Evolutionary conservation across 2,888 invertebrate species (phyloP).

Genomic region (Pollenia amentaria): DNA sequence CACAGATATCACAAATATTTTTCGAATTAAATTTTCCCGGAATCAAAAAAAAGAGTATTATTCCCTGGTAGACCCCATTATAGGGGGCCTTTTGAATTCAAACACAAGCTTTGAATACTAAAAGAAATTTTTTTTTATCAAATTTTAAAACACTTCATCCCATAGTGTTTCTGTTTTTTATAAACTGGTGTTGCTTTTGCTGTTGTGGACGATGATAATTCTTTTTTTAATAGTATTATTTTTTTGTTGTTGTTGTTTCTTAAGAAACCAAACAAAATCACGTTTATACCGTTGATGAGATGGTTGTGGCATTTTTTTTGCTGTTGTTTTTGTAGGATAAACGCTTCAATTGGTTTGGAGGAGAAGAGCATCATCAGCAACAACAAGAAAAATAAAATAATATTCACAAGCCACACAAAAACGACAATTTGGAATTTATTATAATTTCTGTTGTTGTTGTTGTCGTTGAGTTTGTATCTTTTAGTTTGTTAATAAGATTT

Average conservation of each 20-base stretch:
- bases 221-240: slow-evolving; percentile 7
- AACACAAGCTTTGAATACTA: too few species aligned
- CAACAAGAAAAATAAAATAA: slow-evolving; percentile 19
- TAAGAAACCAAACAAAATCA: slow-evolving; percentile 75
- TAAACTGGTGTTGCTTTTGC: not conserved
- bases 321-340: slow-evolving; percentile 57
- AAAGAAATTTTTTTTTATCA: not conserved
- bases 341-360: slow-evolving; percentile 69
- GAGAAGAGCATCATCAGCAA: slow-evolving; percentile 24
- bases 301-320: slow-evolving; percentile 61
- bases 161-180: slow-evolving; percentile 24
- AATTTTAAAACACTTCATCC: not conserved
- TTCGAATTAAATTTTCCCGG: too few species aligned
- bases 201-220: slow-evolving; percentile 28
- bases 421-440: slow-evolving; percentile 62
- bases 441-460: slow-evolving; percentile 25
- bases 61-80: too few species aligned
- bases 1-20: too few species aligned
- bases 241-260: slow-evolving; percentile 24
- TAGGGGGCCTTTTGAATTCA: too few species aligned
- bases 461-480: slow-evolving; percentile 25
- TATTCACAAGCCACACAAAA: slow-evolving; percentile 49
- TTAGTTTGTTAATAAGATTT: slow-evolving; percentile 45
- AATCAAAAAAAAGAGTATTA: too few species aligned
- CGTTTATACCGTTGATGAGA: slow-evolving; percentile 76